Conservation (phyloP, 2,888 invertebrate genomes). For the Venustoraphidia nigricollis region DNA sequence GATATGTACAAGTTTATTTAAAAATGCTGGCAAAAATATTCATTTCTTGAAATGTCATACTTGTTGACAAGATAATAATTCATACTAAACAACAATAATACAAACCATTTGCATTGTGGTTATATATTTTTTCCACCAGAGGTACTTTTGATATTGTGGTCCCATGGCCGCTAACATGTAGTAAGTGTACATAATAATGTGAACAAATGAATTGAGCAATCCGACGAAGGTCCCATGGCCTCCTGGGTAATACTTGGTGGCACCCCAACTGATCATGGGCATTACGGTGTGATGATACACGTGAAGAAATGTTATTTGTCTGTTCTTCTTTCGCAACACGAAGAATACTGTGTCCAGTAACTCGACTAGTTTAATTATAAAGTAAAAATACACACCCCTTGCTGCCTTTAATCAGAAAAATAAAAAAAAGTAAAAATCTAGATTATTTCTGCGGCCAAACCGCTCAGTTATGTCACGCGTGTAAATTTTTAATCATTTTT, state of each 20-base stretch:
- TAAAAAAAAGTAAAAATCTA: background rate
- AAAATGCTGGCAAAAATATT: no score
- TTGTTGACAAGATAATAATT: no score
- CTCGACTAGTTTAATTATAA: conserved; percentile 78
- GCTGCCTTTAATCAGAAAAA: conserved; percentile 32
- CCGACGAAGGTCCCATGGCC: conserved; percentile 57
- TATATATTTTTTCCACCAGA: conserved; percentile 78
- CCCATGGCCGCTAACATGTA: conserved; percentile 64
- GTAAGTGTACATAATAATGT: conserved; percentile 70
- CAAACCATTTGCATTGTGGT: conserved; percentile 63
- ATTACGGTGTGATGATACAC: conserved; percentile 90
- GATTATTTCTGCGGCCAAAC: no score
- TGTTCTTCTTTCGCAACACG: conserved; percentile 78
- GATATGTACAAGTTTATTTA: no score
- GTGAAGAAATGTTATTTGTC: conserved; percentile 80
- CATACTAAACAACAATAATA: conserved; percentile 5
- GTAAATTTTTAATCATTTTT: no score
- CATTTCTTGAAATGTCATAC: no score
- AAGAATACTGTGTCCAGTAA: conserved; percentile 87
- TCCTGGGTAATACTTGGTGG: conserved; percentile 67
- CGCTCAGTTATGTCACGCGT: no score
- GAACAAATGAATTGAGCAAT: conserved; percentile 58
- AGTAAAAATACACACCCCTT: conserved; percentile 69
- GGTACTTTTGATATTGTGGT: conserved; percentile 53
- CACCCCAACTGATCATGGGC: conserved; percentile 89